Percentiles rank a stretch among this genome's conserved stretches.
Evolutionary conservation across 2,797 vertebrate genomes (phyloP).

Genomic region (Pteronotus mesoamericanus): DNA sequence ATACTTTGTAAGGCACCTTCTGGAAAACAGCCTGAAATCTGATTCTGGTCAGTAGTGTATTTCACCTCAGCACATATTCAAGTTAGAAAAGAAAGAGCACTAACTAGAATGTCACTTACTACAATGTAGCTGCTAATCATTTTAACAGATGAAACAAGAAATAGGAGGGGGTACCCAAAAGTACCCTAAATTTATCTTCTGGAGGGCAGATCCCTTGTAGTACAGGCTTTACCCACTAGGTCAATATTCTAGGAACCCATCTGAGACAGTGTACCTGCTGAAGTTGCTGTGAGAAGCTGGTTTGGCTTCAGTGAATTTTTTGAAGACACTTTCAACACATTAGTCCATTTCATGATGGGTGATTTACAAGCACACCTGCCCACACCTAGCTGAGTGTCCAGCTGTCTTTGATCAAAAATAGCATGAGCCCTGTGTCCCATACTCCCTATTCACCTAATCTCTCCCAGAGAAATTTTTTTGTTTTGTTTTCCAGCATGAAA

Average conservation of each 20-base stretch:
- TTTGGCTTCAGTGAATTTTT: neutral
- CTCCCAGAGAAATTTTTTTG: too few relatives aligned
- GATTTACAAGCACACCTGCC: neutral
- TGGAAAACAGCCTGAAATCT: neutral
- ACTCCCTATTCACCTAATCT: too few relatives aligned
- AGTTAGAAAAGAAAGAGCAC: neutral
- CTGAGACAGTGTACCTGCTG: neutral
- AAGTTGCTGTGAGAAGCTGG: neutral
- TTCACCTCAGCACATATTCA: neutral
- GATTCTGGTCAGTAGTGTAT: neutral
- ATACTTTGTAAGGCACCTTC: neutral
- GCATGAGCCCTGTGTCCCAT: too few relatives aligned
- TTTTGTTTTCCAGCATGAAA: too few relatives aligned
- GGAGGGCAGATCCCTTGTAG: too few relatives aligned
- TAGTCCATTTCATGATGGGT: neutral
- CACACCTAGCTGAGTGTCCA: neutral
- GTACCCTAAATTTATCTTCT: too few relatives aligned
- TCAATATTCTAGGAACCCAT: neutral
- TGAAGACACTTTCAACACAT: neutral
- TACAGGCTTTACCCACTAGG: neutral
- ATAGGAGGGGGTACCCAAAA: too few relatives aligned
- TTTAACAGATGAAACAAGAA: neutral
- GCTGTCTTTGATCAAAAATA: too few relatives aligned
- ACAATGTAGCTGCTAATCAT: neutral
- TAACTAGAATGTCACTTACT: neutral